Evolutionary conservation across 2,888 invertebrate species (phyloP).

Genomic region (Mechanitis messenoides): DNA sequence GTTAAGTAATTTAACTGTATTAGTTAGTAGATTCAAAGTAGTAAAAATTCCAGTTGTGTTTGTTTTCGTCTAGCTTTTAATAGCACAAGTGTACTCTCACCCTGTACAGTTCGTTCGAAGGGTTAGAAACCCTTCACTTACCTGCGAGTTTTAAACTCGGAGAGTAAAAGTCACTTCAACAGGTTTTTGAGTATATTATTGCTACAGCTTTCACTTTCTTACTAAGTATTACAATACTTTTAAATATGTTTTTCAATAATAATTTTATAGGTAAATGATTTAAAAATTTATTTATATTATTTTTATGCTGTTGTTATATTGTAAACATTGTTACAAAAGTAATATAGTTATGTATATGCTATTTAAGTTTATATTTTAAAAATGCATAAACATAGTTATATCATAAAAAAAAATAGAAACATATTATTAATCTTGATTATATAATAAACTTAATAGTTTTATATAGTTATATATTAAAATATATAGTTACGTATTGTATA

Average conservation of each 20-base stretch:
- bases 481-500: no score
- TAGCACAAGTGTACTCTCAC: slow-evolving; percentile 67
- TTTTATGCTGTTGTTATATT: no score
- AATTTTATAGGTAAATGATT: no score
- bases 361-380: no score
- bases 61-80: slow-evolving; percentile 68
- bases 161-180: slow-evolving; percentile 38
- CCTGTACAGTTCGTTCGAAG: slow-evolving; percentile 49
- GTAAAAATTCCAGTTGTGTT: slow-evolving; percentile 60
- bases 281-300: no score
- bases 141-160: slow-evolving; percentile 33
- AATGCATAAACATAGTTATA: no score
- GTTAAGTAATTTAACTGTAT: slow-evolving; percentile 2
- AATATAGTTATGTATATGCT: no score
- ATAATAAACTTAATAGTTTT: no score
- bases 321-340: no score
- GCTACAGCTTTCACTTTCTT: slow-evolving; percentile 57
- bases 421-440: no score
- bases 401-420: no score
- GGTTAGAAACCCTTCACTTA: slow-evolving; percentile 41
- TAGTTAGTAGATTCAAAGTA: slow-evolving; percentile 32
- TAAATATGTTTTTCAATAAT: background rate
- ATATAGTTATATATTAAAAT: no score
- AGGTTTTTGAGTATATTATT: slow-evolving; percentile 44
- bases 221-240: slow-evolving; percentile 19